Evolutionary conservation across 2,113 vertebrate genomes (phyloP).

Genomic region (Chinchilla lanigera): DNA sequence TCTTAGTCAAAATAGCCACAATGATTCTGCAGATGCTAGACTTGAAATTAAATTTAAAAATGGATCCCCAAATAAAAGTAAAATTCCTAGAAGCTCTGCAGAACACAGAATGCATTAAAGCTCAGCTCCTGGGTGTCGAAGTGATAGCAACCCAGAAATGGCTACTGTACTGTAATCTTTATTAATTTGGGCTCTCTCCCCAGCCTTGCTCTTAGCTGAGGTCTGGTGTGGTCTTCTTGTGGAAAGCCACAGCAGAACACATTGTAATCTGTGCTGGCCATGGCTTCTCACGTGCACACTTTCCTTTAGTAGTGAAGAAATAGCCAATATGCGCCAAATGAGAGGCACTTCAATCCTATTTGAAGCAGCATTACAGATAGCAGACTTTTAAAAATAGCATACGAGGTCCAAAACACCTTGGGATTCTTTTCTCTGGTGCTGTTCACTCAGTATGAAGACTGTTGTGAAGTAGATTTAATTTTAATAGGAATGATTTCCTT

Average conservation of each 20-base stretch:
- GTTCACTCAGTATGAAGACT: constrained; percentile 57
- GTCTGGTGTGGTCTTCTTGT: not conserved
- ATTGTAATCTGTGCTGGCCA: not conserved
- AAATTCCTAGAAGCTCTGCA: constrained; percentile 45
- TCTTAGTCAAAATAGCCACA: constrained; percentile 35
- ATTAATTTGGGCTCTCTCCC: not conserved
- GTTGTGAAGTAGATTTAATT: constrained; percentile 60
- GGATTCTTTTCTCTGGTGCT: constrained; percentile 48
- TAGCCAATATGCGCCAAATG: not conserved
- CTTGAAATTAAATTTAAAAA: constrained; percentile 64
- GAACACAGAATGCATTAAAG: constrained; percentile 26
- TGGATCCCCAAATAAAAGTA: constrained; percentile 45
- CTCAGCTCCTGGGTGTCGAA: not conserved
- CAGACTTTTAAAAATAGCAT: constrained; percentile 47
- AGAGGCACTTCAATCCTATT: not conserved
- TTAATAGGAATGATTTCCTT: constrained; percentile 74
- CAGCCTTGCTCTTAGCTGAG: not conserved
- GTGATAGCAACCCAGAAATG: not conserved
- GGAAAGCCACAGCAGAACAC: not conserved
- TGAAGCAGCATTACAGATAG: not conserved
- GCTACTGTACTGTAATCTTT: not conserved
- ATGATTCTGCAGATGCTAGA: constrained; percentile 62
- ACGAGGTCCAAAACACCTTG: constrained; percentile 6
- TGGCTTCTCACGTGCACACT: not conserved
- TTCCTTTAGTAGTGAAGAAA: constrained; percentile 41